Base-by-base conservation (phyloP, 1,140 invertebrate genomes). In the Drosophila orosa region DNA sequence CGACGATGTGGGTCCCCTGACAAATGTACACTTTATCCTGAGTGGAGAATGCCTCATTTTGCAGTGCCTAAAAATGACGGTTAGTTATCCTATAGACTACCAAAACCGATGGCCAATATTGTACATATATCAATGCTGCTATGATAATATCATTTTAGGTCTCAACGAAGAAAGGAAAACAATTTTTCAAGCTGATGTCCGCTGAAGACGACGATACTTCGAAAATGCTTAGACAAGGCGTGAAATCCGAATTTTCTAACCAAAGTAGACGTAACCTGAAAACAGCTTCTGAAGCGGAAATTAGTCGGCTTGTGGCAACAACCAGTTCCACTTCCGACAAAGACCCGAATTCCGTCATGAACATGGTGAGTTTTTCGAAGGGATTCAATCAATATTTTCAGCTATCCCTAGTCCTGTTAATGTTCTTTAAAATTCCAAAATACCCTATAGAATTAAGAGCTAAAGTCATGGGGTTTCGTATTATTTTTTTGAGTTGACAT, bases 41-140 rank as follows among this genome's bases (percentile, higher is more conserved):
- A 92, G 91, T 57, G 91, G 91, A 9, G 79, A 92, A 50, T 92
- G 91, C 25, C 68, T 82, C 24, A 90, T 92, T 13, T 61, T 92
- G 1, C 91, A 92, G 40, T 91, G 82, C 35, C 63, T 92, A 0
- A 78, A 84, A 40, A 60, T 92, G 19, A 67, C 59, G 77, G 91
- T 60, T 5, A 40, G 33, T 25, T 27, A 15, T 29, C 9, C 25
- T 31, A 27, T 27, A 0, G 3, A 25, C 44, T 29, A 10, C 3
- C 15, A 45, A 45, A 9, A 2, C 27, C 5, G 1, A 19, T 1
- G 2, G 12, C 4, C 17, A 44, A 44, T 22, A 19, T n/a, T n/a
- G n/a, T 10, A 8, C 3, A 3, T 24, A 5, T 45, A n/a, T n/a
- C 0, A 1, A 5, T 42, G 12, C 5, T 42, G 5, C 19, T 7